Evolutionary conservation across 2,797 vertebrate genomes (phyloP).

Genomic region (Gymnodraco acuticeps): DNA sequence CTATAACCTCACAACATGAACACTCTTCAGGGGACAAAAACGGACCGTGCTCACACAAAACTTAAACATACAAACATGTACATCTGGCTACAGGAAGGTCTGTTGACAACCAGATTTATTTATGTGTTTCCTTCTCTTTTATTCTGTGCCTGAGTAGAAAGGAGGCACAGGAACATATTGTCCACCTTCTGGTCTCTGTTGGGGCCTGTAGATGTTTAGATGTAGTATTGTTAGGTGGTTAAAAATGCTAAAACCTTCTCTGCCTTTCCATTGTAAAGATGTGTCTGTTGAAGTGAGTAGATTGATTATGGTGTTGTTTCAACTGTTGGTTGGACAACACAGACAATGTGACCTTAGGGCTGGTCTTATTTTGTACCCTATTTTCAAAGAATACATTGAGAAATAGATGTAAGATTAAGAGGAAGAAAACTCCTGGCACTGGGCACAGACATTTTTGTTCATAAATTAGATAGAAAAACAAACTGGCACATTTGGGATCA

Average conservation of each 20-base stretch:
- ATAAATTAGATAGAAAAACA: not conserved
- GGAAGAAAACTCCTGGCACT: too few relatives aligned
- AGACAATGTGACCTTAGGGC: not conserved
- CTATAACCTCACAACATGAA: constrained; percentile 61
- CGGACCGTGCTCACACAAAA: constrained; percentile 24
- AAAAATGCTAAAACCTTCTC: not conserved
- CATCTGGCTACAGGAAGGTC: constrained; percentile 42
- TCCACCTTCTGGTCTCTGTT: constrained; percentile 21
- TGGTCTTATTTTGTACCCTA: not conserved
- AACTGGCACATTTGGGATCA: not conserved
- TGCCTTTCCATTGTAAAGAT: not conserved
- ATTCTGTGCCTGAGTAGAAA: constrained; percentile 27
- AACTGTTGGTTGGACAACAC: not conserved
- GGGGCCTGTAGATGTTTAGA: constrained; percentile 23
- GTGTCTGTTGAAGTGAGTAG: not conserved
- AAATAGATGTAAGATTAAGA: too few relatives aligned
- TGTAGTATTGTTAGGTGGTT: too few relatives aligned
- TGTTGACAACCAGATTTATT: constrained; percentile 20
- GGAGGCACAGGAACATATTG: not conserved
- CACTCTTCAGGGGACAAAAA: constrained; percentile 45
- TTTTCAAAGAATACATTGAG: not conserved
- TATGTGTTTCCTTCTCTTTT: constrained; percentile 52
- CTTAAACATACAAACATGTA: constrained; percentile 53
- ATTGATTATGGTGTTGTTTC: not conserved
- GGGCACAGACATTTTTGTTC: not conserved